phyloP scores from a whole-genome alignment of 2,797 vertebrate species.

The Gymnocypris eckloni region DNA sequence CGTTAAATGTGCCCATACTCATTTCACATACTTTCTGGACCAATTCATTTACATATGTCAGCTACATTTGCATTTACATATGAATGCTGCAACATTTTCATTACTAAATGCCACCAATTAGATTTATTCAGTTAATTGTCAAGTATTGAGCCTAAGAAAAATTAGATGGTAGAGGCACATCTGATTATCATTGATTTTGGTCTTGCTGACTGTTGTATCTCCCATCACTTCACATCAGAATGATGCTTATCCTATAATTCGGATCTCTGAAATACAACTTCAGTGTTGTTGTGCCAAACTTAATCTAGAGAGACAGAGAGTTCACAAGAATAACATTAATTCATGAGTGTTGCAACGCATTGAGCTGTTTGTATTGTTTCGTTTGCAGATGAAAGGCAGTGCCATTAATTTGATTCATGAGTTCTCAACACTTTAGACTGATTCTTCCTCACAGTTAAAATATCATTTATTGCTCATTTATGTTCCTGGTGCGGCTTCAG shows the following conservation, averaged over 20 bases:
- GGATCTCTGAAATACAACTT: constrained; percentile 18
- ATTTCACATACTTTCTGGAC: neutral
- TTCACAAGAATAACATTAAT: constrained; percentile 17
- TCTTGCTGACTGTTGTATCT: constrained; percentile 22
- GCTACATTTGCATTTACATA: neutral
- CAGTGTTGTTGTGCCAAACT: constrained; percentile 7
- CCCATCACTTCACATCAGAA: constrained; percentile 6
- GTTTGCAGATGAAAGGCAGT: constrained; percentile 5
- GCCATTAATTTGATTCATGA: constrained; percentile 38
- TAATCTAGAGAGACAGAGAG: neutral
- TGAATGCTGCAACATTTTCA: constrained; percentile 18
- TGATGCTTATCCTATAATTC: constrained; percentile 20
- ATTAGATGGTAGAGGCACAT: constrained; percentile 2
- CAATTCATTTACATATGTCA: neutral
- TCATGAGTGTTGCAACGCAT: neutral
- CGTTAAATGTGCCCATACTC: constrained; percentile 1
- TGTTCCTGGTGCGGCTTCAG: constrained; percentile 54
- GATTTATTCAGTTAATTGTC: constrained; percentile 40
- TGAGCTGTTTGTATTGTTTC: constrained; percentile 20
- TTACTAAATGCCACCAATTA: constrained; percentile 26
- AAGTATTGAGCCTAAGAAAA: constrained; percentile 31
- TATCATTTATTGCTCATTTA: constrained; percentile 43
- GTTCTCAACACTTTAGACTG: constrained; percentile 26
- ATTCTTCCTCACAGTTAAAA: constrained; percentile 26
- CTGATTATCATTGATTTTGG: constrained; percentile 36